Evolutionary conservation across 2,113 vertebrate species (phyloP), one percentile per base, ranked within the genome.

Genomic region (Tupaia chinensis): DNA sequence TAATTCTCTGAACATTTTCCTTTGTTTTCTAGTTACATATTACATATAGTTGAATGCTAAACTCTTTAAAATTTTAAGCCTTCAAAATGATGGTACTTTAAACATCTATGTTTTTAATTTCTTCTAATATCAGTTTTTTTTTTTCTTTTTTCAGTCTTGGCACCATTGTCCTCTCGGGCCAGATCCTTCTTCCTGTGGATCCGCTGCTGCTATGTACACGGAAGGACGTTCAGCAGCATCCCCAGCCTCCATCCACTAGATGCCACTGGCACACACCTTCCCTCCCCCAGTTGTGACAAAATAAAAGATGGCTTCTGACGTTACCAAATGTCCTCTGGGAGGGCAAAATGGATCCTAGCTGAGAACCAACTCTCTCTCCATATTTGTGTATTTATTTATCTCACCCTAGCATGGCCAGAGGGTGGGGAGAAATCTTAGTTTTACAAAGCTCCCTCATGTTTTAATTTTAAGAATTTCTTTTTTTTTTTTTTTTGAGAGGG

Each of bases 381-480:
- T 89, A 44, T 81, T 74, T 89, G 29, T 56, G 17, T 73, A 66
- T 74, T 87, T 54, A 29, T 66, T 17, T 68, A 65, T 80, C 20
- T 34, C 16, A 5, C 29, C 9, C 7, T 12, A 63, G 66, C 16
- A 63, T 69, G 77, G 53, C 29, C 3, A 9, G 20, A 32, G n/a
- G 9, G 44, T 44, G 44, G 4, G 20, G n/a, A 66, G 53, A 69
- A 63, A n/a, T 27, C 15, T 69, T 53, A 13, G 32, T 23, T 95
- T 96, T 94, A 94, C 15, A 69, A 89, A 44, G 61, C 2, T 87
- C 6, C 32, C 4, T 22, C n/a, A 78, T 79, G 76, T 85, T 88
- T 89, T 90, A 69, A 23, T 68, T 69, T 88, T 91, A 94, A 94
- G 89, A 77, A 86, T 72, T 87, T 56, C 84, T 32, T 32, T 32